A percentile compares a stretch with the other conserved stretches of the same genome.
Evolutionary conservation across 2,113 vertebrate genomes (phyloP).

Genomic region (Quiscalus mexicanus): DNA sequence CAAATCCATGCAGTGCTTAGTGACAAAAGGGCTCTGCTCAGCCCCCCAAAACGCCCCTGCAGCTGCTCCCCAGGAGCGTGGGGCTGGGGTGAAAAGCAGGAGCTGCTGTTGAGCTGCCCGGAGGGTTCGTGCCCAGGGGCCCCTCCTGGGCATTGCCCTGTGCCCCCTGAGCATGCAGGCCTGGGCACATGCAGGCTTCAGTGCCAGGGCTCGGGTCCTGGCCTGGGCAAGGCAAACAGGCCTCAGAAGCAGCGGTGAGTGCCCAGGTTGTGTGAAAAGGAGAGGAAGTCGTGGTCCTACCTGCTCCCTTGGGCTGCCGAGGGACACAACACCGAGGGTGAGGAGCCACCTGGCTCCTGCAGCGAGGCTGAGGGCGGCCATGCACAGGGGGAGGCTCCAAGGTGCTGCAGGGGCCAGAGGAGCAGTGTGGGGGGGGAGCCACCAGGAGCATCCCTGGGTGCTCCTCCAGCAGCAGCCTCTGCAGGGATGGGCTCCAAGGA

Average conservation of each 20-base stretch:
- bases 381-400: fast-evolving
- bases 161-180: background rate
- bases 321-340: fast-evolving
- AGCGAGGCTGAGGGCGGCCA: background rate
- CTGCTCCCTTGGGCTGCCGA: background rate
- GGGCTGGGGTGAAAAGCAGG: background rate
- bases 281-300: background rate
- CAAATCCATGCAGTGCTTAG: constrained; percentile 2
- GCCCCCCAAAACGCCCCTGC: background rate
- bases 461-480: background rate
- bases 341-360: background rate
- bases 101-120: background rate
- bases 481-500: background rate
- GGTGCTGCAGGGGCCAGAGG: background rate
- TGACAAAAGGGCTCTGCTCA: background rate
- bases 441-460: fast-evolving
- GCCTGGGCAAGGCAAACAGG: background rate
- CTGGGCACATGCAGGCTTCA: background rate
- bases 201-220: background rate
- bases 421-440: fast-evolving
- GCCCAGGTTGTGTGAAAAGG: fast-evolving
- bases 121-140: fast-evolving
- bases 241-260: fast-evolving
- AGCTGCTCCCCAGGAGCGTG: background rate
- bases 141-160: fast-evolving